Percentiles rank a stretch among this genome's conserved stretches.
Evolutionary conservation across 2,797 vertebrate genomes (phyloP).

Genomic region (Typhlichthys subterraneus): DNA sequence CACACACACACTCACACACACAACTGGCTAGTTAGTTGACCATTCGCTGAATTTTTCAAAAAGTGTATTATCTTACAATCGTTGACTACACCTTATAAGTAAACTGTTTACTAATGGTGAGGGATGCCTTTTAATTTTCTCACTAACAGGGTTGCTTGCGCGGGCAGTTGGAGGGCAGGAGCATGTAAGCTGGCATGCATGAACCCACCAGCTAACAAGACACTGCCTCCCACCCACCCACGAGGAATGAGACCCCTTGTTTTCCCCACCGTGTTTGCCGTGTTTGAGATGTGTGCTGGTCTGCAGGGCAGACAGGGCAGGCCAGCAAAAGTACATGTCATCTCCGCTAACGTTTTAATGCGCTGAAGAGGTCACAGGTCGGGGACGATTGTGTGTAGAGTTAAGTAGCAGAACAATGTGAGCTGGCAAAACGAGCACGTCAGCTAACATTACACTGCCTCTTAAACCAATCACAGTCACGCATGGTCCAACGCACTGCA

Average conservation of each 20-base stretch:
- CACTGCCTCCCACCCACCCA: constrained; percentile 88
- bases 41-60: too few relatives aligned
- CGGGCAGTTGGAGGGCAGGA: constrained; percentile 80
- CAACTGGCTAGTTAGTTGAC: too few relatives aligned
- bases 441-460: constrained; percentile 95
- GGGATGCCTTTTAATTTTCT: background rate
- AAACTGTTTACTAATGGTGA: background rate
- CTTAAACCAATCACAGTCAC: constrained; percentile 60
- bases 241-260: constrained; percentile 2
- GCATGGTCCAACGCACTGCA: background rate
- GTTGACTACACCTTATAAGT: too few relatives aligned
- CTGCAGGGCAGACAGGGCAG: background rate
- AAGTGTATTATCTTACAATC: too few relatives aligned
- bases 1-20: too few relatives aligned
- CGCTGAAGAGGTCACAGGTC: background rate
- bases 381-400: constrained; percentile 51
- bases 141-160: constrained; percentile 5
- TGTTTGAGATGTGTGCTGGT: too few relatives aligned
- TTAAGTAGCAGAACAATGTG: constrained; percentile 78
- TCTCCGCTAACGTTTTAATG: too few relatives aligned
- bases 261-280: too few relatives aligned
- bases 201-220: constrained; percentile 88
- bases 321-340: background rate
- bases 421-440: constrained; percentile 55
- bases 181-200: constrained; percentile 81